Evolutionary conservation across 2,888 invertebrate genomes (phyloP).

Genomic region (Xestia rhomboidea): DNA sequence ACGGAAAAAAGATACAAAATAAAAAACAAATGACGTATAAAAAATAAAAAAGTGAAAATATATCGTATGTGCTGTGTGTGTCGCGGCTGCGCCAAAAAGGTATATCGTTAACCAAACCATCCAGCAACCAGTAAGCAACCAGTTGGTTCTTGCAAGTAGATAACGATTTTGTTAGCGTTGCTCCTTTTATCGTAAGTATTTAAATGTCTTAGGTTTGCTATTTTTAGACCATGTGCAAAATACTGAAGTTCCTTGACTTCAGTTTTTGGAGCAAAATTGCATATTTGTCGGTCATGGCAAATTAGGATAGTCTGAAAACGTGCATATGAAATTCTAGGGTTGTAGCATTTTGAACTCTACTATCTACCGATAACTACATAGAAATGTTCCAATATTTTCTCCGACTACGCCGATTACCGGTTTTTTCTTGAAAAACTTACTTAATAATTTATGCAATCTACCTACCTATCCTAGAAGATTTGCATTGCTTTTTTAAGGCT

Average conservation of each 20-base stretch:
- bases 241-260: neutral
- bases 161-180: neutral
- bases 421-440: neutral
- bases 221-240: too few relatives aligned
- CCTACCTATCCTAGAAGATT: too few relatives aligned
- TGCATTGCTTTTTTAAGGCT: neutral
- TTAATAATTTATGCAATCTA: neutral
- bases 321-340: neutral
- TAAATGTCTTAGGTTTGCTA: too few relatives aligned
- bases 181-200: too few relatives aligned
- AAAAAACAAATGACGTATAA: too few relatives aligned
- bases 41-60: too few relatives aligned
- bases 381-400: neutral
- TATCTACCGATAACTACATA: too few relatives aligned
- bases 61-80: too few relatives aligned
- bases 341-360: neutral
- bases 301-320: constrained; percentile 12
- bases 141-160: neutral
- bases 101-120: neutral
- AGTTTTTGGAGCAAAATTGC: neutral
- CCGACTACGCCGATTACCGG: neutral
- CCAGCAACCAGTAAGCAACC: neutral
- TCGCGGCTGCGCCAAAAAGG: neutral
- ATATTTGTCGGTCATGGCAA: constrained; percentile 4
- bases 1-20: too few relatives aligned